These are phyloP conservation scores for Synergus itoensis DNA, from an alignment of 2,888 invertebrate species.

Conservation along the genomic window DNA sequence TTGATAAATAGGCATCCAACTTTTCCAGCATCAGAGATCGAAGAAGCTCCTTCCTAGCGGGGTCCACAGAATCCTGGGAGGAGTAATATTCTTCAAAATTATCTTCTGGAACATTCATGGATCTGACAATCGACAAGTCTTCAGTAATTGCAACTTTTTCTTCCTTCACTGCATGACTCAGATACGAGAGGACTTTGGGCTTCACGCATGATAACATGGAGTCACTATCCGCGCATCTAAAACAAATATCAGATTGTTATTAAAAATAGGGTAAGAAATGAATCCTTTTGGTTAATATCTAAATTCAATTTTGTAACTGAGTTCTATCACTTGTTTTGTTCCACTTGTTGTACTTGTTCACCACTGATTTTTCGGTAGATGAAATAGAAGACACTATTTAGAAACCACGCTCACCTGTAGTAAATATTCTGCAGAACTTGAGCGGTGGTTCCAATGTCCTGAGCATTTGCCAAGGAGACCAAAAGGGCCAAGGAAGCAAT, in stretches of 20 bases:
- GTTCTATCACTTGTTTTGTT: neutral
- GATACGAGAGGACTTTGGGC: conserved; percentile 88
- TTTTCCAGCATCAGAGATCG: conserved; percentile 83
- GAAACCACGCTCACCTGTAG: conserved; percentile 65
- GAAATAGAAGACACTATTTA: neutral
- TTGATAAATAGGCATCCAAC: conserved; percentile 87
- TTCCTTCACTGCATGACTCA: conserved; percentile 83
- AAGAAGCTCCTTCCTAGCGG: conserved; percentile 72
- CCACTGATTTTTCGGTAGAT: neutral
- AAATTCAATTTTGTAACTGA: neutral
- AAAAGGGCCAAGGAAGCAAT: conserved; percentile 66
- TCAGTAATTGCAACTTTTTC: conserved; percentile 87
- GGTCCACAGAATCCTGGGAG: conserved; percentile 67
- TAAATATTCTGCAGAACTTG: conserved; percentile 72
- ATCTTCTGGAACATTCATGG: conserved; percentile 74
- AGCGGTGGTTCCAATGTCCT: conserved; percentile 68
- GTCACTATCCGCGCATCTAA: conserved; percentile 73
- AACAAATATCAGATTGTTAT: conserved; percentile 8
- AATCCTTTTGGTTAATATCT: neutral
- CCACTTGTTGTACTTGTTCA: neutral
- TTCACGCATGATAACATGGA: conserved; percentile 82
- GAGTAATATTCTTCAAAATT: conserved; percentile 77
- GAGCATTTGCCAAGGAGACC: conserved; percentile 61
- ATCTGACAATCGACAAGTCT: conserved; percentile 86
- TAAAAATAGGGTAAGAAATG: neutral